Evolutionary conservation across 1,140 invertebrate species (phyloP).

Genomic region (Drosophila tropicalis): DNA sequence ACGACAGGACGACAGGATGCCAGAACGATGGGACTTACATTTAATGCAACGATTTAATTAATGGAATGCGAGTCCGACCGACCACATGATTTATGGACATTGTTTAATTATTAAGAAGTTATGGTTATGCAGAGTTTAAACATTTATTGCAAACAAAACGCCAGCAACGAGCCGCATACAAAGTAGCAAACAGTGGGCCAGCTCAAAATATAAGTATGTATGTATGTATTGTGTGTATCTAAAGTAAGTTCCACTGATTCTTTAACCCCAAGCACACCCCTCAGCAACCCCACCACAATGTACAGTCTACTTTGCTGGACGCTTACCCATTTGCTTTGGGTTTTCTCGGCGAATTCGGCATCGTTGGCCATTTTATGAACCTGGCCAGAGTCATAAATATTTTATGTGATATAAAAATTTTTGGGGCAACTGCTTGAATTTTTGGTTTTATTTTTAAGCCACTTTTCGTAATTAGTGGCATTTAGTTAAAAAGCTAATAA

Average conservation of each 20-base stretch:
- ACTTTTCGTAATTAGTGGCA: slow-evolving; percentile 72
- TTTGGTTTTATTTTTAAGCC: slow-evolving; percentile 46
- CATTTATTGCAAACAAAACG: slow-evolving; percentile 76
- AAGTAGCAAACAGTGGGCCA: slow-evolving; percentile 32
- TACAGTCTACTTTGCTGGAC: slow-evolving; percentile 4
- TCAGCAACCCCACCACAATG: not conserved
- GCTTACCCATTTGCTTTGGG: slow-evolving; percentile 51
- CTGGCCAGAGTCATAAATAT: slow-evolving; percentile 68
- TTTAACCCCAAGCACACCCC: slow-evolving; percentile 5
- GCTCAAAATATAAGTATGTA: not conserved
- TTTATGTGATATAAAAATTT: slow-evolving; percentile 73
- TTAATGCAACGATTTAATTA: slow-evolving; percentile 71
- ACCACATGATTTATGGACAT: slow-evolving; percentile 57
- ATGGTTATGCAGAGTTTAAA: slow-evolving; percentile 78
- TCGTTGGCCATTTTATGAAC: slow-evolving; percentile 58
- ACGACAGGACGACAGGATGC: slow-evolving; percentile 16
- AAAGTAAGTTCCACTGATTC: slow-evolving; percentile 10
- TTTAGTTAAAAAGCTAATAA: slow-evolving; percentile 77
- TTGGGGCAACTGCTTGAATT: slow-evolving; percentile 23
- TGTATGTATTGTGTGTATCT: too few relatives aligned
- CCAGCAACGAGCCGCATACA: slow-evolving; percentile 63
- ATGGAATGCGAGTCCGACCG: slow-evolving; percentile 48
- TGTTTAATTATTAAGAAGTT: slow-evolving; percentile 79
- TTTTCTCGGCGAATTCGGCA: slow-evolving; percentile 24
- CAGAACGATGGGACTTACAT: slow-evolving; percentile 38